Percentiles rank a stretch among this genome's conserved stretches.
These are phyloP conservation scores for Eptatretus atami DNA, from an alignment of 2,797 vertebrate species.

Conservation along the genomic window DNA sequence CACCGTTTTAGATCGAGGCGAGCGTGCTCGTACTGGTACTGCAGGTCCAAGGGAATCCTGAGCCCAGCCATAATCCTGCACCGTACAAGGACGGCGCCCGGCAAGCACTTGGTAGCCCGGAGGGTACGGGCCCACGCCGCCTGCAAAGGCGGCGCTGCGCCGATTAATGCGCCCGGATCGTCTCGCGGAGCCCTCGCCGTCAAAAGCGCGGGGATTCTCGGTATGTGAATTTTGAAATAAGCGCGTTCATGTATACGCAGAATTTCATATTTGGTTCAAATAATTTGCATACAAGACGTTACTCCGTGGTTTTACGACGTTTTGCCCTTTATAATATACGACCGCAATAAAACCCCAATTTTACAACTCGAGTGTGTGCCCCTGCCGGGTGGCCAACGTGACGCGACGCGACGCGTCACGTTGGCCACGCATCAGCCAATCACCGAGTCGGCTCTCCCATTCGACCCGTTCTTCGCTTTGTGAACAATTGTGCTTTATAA, in stretches of 20 bases:
- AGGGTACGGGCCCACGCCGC: not conserved
- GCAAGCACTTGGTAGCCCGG: not conserved
- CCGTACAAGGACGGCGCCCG: not conserved
- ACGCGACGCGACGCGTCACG: not conserved
- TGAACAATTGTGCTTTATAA: no score
- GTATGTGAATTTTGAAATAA: slow-evolving; percentile 66
- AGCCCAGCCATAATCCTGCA: no score
- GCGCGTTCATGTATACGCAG: slow-evolving; percentile 63
- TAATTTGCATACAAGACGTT: slow-evolving; percentile 3
- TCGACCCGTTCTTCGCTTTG: no score
- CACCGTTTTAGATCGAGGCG: not conserved
- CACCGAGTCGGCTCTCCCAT: no score
- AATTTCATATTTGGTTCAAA: slow-evolving; percentile 55
- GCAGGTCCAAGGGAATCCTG: not conserved
- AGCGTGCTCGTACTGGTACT: not conserved
- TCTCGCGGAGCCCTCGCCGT: not conserved
- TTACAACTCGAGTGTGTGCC: not conserved
- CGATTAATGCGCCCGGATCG: not conserved
- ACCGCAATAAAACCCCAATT: not conserved
- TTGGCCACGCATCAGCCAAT: not conserved
- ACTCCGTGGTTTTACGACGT: not conserved
- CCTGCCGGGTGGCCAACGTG: not conserved
- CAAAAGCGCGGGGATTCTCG: slow-evolving; percentile 19
- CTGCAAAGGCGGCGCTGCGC: not conserved
- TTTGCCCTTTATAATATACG: no score